Conservation (phyloP, 2,113 vertebrate genomes). For the Thamnaconus septentrionalis region DNA sequence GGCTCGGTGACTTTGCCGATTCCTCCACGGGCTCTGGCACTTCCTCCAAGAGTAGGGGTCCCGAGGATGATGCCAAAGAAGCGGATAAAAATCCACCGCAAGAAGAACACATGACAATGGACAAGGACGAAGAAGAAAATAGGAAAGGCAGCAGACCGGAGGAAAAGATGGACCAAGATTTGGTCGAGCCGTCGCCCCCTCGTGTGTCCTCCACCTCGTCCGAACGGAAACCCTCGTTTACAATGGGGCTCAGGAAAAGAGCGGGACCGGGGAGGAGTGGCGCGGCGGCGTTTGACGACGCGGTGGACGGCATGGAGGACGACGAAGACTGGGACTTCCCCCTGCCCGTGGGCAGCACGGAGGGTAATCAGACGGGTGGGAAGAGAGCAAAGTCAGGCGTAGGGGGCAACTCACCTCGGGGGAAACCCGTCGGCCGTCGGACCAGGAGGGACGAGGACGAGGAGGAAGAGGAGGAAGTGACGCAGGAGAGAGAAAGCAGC, state of each 20-base stretch:
- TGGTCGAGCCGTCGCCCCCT: conserved; percentile 23
- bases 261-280: conserved; percentile 44
- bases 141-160: conserved; percentile 48
- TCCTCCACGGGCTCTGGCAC: conserved; percentile 57
- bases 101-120: conserved; percentile 25
- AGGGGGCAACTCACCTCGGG: background rate
- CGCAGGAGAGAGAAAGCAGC: conserved; percentile 35
- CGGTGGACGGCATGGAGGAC: conserved; percentile 65
- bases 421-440: background rate
- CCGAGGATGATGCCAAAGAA: conserved; percentile 35
- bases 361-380: conserved; percentile 20
- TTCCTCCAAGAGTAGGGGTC: conserved; percentile 57
- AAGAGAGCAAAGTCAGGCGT: conserved; percentile 1
- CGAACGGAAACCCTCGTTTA: conserved; percentile 23
- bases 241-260: conserved; percentile 23
- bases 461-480: conserved; percentile 15
- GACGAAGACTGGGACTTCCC: conserved; percentile 71
- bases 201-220: conserved; percentile 15
- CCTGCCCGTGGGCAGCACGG: conserved; percentile 45
- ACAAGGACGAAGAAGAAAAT: conserved; percentile 36
- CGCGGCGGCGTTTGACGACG: conserved; percentile 53
- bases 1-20: conserved; percentile 63
- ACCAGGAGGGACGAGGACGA: conserved; percentile 12
- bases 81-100: conserved; percentile 33
- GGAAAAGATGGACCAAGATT: conserved; percentile 40